Percentiles rank a stretch among this genome's conserved stretches.
These are phyloP conservation scores for Andrena dorsata DNA, from an alignment of 2,888 invertebrate species.

Conservation along the genomic window DNA sequence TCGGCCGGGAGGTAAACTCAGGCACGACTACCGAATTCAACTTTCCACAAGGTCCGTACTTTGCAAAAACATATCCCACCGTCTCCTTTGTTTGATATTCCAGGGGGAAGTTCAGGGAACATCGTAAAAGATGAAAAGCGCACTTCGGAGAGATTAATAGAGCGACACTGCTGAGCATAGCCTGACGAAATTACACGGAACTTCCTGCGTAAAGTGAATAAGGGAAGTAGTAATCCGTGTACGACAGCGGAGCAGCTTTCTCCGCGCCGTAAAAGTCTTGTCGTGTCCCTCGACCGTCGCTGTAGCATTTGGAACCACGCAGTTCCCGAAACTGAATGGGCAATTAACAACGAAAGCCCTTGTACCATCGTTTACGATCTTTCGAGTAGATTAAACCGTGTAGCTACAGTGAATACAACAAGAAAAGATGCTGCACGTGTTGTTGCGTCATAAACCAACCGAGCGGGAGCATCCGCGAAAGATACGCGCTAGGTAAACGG, in stretches of 20 bases:
- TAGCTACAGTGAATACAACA: neutral
- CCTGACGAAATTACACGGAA: slow-evolving; percentile 57
- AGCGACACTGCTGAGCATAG: slow-evolving; percentile 32
- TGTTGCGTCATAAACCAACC: neutral
- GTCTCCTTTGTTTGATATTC: slow-evolving; percentile 9
- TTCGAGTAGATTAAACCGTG: neutral
- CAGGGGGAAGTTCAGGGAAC: slow-evolving; percentile 17
- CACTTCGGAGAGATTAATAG: slow-evolving; percentile 13
- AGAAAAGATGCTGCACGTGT: neutral
- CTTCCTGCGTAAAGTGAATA: slow-evolving; percentile 50
- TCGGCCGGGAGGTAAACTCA: neutral
- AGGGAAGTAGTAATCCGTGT: slow-evolving; percentile 52
- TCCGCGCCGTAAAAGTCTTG: slow-evolving; percentile 12
- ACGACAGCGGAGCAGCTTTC: slow-evolving; percentile 21
- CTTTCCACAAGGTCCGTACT: neutral
- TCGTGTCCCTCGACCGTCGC: neutral
- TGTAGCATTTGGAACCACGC: neutral
- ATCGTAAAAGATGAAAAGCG: slow-evolving; percentile 36
- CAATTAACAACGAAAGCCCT: neutral
- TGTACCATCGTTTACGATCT: neutral
- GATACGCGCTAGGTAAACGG: neutral
- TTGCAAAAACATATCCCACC: slow-evolving; percentile 1
- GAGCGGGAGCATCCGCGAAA: neutral
- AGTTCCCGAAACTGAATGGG: neutral
- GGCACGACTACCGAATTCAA: neutral